These are phyloP conservation scores for Ephydatia muelleri DNA, from an alignment of 37 sponge, comb jelly and placozoan genomes.

Conservation along the genomic window DNA sequence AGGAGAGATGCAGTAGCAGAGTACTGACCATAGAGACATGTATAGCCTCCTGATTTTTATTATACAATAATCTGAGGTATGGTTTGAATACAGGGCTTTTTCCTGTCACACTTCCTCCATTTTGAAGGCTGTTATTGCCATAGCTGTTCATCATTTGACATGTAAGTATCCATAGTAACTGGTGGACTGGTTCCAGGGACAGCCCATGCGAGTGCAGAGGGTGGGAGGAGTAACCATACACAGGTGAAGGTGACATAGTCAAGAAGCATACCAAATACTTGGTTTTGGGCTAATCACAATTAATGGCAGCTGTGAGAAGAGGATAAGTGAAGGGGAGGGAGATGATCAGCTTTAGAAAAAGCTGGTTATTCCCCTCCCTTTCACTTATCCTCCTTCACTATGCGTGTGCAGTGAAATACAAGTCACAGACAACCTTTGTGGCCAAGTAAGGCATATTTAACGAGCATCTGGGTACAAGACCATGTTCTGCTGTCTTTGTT, in stretches of 20 bases:
- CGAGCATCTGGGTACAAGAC: too few relatives aligned
- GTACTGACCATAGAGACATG: background rate
- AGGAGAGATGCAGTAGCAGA: background rate
- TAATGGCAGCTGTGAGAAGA: too few relatives aligned
- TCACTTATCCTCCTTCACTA: too few relatives aligned
- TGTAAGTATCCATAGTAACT: background rate
- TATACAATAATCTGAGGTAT: background rate
- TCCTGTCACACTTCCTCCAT: constrained; percentile 1
- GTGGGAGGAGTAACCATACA: constrained; percentile 32
- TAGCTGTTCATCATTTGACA: background rate
- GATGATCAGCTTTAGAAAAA: too few relatives aligned
- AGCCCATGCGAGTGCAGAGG: background rate
- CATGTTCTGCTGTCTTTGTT: too few relatives aligned
- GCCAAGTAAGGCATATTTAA: background rate
- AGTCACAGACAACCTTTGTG: background rate
- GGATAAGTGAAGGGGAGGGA: too few relatives aligned
- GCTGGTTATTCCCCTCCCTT: too few relatives aligned
- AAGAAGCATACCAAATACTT: too few relatives aligned
- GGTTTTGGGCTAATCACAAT: too few relatives aligned
- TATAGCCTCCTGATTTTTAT: background rate
- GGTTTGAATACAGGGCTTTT: constrained; percentile 5
- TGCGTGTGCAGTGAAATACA: background rate
- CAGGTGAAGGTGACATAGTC: constrained; percentile 12
- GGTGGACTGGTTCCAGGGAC: background rate
- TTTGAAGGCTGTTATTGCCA: constrained; percentile 16